phyloP scores from a whole-genome alignment of 2,888 invertebrate species.

The Limnephilus rhombicus region DNA sequence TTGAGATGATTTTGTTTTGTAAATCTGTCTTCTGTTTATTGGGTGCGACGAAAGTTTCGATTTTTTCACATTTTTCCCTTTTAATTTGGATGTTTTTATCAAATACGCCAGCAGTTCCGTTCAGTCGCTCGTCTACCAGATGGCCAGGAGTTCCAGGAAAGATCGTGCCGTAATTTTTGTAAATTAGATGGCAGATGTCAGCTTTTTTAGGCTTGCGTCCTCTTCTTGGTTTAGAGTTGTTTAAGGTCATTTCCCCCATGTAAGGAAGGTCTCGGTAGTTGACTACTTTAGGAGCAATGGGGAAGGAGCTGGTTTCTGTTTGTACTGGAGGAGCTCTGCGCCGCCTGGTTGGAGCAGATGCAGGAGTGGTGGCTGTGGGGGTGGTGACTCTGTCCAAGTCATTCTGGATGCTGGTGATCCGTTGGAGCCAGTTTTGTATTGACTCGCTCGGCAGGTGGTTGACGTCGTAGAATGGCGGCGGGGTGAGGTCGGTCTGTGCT shows the following conservation, averaged over 20 bases:
- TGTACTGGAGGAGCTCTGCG: constrained; percentile 68
- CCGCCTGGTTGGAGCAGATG: constrained; percentile 58
- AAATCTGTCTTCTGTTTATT: constrained; percentile 79
- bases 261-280: constrained; percentile 92
- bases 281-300: constrained; percentile 76
- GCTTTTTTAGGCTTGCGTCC: constrained; percentile 95
- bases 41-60: constrained; percentile 65
- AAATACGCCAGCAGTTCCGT: constrained; percentile 69
- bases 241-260: constrained; percentile 95
- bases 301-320: constrained; percentile 71
- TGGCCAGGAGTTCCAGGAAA: constrained; percentile 85
- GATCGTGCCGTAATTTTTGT: constrained; percentile 94
- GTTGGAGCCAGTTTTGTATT: constrained; percentile 86
- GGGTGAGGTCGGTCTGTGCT: constrained; percentile 47
- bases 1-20: constrained; percentile 84
- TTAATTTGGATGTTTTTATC: constrained; percentile 68
- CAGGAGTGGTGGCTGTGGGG: constrained; percentile 70
- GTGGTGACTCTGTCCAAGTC: constrained; percentile 73
- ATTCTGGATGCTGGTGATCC: constrained; percentile 85
- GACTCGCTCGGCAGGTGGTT: constrained; percentile 79
- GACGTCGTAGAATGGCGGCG: constrained; percentile 69
- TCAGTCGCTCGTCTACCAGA: constrained; percentile 74
- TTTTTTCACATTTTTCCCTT: constrained; percentile 67
- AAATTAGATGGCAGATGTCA: constrained; percentile 93
- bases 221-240: constrained; percentile 90